Percentiles rank a stretch among this genome's conserved stretches.
Conservation (phyloP, 2,797 vertebrate species). For the Sebastes umbrosus region DNA sequence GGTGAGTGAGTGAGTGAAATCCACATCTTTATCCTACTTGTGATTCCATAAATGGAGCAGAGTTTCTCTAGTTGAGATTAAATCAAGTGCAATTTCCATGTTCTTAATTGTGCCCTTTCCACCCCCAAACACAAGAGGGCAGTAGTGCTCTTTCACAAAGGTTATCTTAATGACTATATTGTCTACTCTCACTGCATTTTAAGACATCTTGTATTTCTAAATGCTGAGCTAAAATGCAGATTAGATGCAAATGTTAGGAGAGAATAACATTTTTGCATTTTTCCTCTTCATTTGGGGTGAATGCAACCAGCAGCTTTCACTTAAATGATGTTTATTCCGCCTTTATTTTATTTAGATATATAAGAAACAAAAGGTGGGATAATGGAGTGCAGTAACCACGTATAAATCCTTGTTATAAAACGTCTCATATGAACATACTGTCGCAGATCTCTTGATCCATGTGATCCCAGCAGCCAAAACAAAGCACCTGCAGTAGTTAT, state of each 20-base stretch:
- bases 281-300: background rate
- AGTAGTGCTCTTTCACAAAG: slow-evolving; percentile 59
- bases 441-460: background rate
- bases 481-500: slow-evolving; percentile 25
- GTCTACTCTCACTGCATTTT: background rate
- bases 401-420: background rate
- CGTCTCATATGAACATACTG: background rate
- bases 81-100: background rate
- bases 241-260: background rate
- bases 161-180: background rate
- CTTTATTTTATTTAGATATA: background rate
- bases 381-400: no score
- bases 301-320: background rate
- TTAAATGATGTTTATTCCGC: background rate
- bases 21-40: background rate
- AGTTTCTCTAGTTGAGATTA: background rate
- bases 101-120: background rate
- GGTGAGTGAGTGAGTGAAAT: background rate
- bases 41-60: no score
- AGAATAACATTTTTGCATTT: background rate
- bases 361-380: background rate
- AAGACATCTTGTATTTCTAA: background rate
- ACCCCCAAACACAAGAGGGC: slow-evolving; percentile 74
- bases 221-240: background rate
- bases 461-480: background rate